Conservation (phyloP, 1,140 invertebrate species). For the Drosophila pachea region DNA sequence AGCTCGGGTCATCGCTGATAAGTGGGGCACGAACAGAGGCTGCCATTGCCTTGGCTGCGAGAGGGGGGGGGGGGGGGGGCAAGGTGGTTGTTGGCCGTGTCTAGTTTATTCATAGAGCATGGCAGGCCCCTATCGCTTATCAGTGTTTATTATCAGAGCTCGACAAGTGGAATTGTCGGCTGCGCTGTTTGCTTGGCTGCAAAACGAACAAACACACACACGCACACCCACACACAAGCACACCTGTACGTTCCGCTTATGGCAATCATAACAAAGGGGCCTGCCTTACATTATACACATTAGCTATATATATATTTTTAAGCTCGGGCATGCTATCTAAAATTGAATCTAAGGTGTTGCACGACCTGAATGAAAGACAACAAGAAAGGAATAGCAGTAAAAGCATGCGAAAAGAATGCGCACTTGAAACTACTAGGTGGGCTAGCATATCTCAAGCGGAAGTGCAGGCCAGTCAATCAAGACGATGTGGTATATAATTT, state of each 20-base stretch:
- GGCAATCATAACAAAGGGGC: conserved; percentile 53
- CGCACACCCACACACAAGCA: not conserved
- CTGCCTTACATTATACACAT: conserved; percentile 18
- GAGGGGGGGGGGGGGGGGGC: not conserved
- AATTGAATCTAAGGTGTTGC: conserved; percentile 68
- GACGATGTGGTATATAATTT: not conserved
- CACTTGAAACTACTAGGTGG: conserved; percentile 44
- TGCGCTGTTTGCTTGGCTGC: conserved; percentile 49
- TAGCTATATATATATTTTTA: conserved; percentile 9
- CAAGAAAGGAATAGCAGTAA: conserved; percentile 17
- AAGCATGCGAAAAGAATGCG: conserved; percentile 31
- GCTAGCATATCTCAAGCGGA: conserved; percentile 1
- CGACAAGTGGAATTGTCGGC: conserved; percentile 39
- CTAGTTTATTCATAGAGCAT: conserved; percentile 29
- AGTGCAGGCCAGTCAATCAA: conserved; percentile 13
- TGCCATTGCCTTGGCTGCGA: not conserved
- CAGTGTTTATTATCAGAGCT: conserved; percentile 56
- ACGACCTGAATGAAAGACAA: conserved; percentile 23
- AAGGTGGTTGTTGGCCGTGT: not conserved
- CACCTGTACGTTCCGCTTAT: conserved; percentile 1
- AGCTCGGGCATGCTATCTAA: conserved; percentile 58
- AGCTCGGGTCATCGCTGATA: conserved; percentile 62
- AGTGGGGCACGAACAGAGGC: conserved; percentile 6
- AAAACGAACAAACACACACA: too few species aligned
- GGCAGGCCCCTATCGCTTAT: conserved; percentile 38